Conservation (phyloP, 2,113 vertebrate genomes). For the Bathybates hornii region DNA sequence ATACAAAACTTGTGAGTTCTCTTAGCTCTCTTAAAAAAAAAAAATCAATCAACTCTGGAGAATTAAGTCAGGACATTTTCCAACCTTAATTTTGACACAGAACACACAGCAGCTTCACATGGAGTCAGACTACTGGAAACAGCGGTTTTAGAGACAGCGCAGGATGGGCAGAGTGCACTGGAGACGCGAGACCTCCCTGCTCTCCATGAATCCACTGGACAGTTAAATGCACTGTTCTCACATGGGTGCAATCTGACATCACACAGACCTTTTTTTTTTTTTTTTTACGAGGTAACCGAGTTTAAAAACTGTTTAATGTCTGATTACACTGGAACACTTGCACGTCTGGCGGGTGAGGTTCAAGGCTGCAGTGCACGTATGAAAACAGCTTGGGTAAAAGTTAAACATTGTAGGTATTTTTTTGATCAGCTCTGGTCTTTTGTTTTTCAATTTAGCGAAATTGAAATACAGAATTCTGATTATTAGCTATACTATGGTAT, state of each 20-base stretch:
- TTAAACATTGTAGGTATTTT: background rate
- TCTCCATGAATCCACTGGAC: background rate
- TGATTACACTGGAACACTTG: background rate
- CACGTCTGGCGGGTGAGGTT: background rate
- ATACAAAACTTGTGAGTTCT: background rate
- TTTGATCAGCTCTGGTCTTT: background rate
- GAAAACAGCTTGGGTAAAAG: background rate
- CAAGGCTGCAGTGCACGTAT: background rate
- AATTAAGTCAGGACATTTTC: background rate
- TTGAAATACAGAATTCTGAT: background rate
- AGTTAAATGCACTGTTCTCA: background rate
- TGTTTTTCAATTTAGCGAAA: background rate
- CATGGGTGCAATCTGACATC: background rate
- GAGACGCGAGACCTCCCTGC: fast-evolving
- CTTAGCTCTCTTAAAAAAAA: background rate
- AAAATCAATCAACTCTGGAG: background rate
- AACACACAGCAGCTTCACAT: background rate
- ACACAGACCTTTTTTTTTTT: background rate
- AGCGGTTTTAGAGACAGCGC: background rate
- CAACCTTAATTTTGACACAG: background rate
- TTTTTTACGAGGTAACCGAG: background rate
- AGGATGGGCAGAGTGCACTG: background rate
- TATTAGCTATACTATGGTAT: background rate
- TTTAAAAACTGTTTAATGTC: background rate
- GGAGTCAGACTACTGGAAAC: background rate